Base-by-base conservation (phyloP, 1,140 invertebrate genomes). In the Hesperophylax magnus region DNA sequence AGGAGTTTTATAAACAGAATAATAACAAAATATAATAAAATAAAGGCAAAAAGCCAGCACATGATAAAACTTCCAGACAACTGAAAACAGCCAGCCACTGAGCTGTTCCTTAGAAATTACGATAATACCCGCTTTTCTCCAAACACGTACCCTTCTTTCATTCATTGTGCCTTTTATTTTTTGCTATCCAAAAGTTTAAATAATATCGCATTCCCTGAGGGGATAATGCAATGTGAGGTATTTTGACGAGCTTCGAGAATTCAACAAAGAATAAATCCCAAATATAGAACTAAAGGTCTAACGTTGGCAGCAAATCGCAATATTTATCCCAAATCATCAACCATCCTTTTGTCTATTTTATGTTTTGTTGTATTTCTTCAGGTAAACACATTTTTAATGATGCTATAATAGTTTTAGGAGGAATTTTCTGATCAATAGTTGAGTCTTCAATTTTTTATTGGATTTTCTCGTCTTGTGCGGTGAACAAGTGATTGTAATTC, bases 111-210 rank as follows among this genome's bases (percentile, higher is more conserved):
- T 79, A 69, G 39, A 65, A 69, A 47, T 82, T 76, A 53, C 47
- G 74, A 34, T 58, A 82, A 83, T 80, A 77, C 77, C 39, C 47
- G 72, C 67, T 79, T 80, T 80, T 80, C 71, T 78, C 17, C 34
- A 72, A 80, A 83, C 78, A 83, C 81, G 78, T 80, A 82, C 78
- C 52, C 72, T 74, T 76, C 54, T 80, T 83, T 83, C 75, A 83
- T 74, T 60, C 61, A 69, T 80, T 80, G 75, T 79, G 63, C 52
- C 77, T 82, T 77, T 77, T 82, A 74, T 78, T 80, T 47, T 71
- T 71, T 71, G 67, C 22, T 69, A 39, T 71, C 39, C 74, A 61
- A 79, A 82, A 77, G 78, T 77, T 82, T 80, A 77, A 82, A 82
- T 82, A 80, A 22, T 61, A 47, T 79, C 77, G 81, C 77, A 82